phyloP scores from a whole-genome alignment of 2,888 invertebrate species.

The Tryphoninae sp. region DNA sequence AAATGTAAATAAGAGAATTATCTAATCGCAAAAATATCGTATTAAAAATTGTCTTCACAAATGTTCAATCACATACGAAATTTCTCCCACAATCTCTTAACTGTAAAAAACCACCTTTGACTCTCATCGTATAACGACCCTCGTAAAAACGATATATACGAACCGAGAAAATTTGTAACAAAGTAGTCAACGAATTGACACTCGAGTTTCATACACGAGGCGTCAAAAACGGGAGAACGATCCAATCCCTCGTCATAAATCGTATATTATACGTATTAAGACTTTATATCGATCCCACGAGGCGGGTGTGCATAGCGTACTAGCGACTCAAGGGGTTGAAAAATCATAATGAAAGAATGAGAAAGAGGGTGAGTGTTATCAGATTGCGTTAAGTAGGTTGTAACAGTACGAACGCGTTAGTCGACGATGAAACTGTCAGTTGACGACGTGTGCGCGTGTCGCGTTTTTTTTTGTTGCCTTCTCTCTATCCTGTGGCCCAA shows the following conservation, averaged over 20 bases:
- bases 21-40: not conserved
- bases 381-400: conserved; percentile 71
- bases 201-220: conserved; percentile 41
- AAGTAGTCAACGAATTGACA: conserved; percentile 38
- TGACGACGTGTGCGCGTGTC: conserved; percentile 63
- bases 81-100: not conserved
- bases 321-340: conserved; percentile 59
- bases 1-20: too few relatives aligned
- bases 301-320: conserved; percentile 24
- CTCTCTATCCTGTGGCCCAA: conserved; percentile 62
- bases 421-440: conserved; percentile 73
- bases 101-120: not conserved
- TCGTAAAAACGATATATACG: not conserved
- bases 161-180: not conserved
- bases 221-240: conserved; percentile 44
- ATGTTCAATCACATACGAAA: not conserved
- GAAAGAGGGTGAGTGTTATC: conserved; percentile 60
- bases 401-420: conserved; percentile 59
- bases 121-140: not conserved
- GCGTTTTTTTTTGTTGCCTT: conserved; percentile 61
- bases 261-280: conserved; percentile 31
- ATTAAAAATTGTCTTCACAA: too few relatives aligned
- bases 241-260: conserved; percentile 31
- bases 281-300: conserved; percentile 45
- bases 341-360: conserved; percentile 47